These are phyloP conservation scores for Panopea generosa DNA, from an alignment of 2,888 invertebrate genomes.

Conservation along the genomic window DNA sequence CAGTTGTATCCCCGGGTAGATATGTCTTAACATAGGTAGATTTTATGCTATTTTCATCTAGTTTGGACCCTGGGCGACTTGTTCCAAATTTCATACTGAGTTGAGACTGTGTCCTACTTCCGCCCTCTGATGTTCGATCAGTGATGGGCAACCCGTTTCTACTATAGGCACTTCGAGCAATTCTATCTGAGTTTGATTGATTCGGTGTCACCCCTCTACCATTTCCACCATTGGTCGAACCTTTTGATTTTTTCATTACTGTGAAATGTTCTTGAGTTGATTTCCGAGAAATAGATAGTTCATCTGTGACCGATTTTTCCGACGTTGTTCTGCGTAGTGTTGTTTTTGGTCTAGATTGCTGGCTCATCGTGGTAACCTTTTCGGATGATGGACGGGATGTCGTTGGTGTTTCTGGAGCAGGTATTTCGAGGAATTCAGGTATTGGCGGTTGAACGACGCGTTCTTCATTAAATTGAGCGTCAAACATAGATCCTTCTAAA, in stretches of 20 bases:
- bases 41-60: constrained; percentile 5
- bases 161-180: no score
- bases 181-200: no score
- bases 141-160: no score
- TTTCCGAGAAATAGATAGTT: no score
- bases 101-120: constrained; percentile 16
- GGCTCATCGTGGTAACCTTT: no score
- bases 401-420: constrained; percentile 6
- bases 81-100: constrained; percentile 18
- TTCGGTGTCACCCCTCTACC: no score
- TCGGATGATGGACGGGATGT: constrained; percentile 3
- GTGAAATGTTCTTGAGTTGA: no score
- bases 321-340: constrained; percentile 48
- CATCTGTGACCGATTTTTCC: constrained; percentile 31
- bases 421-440: neutral
- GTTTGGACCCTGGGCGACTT: constrained; percentile 13
- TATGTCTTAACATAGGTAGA: neutral
- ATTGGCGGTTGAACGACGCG: neutral
- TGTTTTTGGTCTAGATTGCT: constrained; percentile 44
- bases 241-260: no score
- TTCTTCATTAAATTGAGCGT: constrained; percentile 53
- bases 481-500: constrained; percentile 59
- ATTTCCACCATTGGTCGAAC: no score
- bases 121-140: neutral
- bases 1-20: no score